These are phyloP conservation scores for Leptopilina myrica DNA, from an alignment of 2,888 invertebrate genomes.

Conservation along the genomic window DNA sequence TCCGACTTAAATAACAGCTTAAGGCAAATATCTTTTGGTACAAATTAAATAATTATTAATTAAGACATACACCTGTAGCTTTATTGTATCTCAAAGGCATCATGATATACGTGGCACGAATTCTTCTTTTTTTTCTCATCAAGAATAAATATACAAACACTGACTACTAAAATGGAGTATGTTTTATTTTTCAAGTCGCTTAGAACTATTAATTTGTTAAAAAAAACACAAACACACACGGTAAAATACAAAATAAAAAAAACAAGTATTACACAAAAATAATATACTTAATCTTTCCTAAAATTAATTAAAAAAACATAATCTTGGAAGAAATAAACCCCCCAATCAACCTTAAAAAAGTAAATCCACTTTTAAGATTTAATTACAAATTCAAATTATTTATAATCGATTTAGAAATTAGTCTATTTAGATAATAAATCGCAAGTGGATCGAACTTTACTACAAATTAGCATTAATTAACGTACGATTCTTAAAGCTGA, in stretches of 20 bases:
- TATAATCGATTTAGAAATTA: background rate
- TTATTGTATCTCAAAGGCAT: slow-evolving; percentile 70
- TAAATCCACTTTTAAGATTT: slow-evolving; percentile 1
- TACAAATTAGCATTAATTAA: slow-evolving; percentile 6
- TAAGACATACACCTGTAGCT: slow-evolving; percentile 44
- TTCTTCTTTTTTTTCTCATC: slow-evolving; percentile 37
- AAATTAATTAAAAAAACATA: slow-evolving; percentile 1
- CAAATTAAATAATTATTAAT: slow-evolving; percentile 35
- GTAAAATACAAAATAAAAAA: slow-evolving; percentile 19
- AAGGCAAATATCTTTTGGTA: slow-evolving; percentile 40
- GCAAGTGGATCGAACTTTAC: background rate
- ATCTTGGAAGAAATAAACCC: slow-evolving; percentile 9
- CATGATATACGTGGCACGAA: slow-evolving; percentile 70
- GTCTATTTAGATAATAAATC: slow-evolving; percentile 14
- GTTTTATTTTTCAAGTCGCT: background rate
- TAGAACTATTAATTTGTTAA: background rate
- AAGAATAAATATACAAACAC: slow-evolving; percentile 54
- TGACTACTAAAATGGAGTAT: slow-evolving; percentile 57
- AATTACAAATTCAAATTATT: background rate
- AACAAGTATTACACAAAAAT: slow-evolving; percentile 25
- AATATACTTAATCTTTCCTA: background rate
- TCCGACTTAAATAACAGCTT: slow-evolving; percentile 63
- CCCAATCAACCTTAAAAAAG: background rate
- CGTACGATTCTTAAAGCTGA: slow-evolving; percentile 15
- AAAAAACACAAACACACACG: background rate